These are phyloP conservation scores for Oreochromis grahami DNA, from an alignment of 2,797 vertebrate genomes.

Conservation along the genomic window DNA sequence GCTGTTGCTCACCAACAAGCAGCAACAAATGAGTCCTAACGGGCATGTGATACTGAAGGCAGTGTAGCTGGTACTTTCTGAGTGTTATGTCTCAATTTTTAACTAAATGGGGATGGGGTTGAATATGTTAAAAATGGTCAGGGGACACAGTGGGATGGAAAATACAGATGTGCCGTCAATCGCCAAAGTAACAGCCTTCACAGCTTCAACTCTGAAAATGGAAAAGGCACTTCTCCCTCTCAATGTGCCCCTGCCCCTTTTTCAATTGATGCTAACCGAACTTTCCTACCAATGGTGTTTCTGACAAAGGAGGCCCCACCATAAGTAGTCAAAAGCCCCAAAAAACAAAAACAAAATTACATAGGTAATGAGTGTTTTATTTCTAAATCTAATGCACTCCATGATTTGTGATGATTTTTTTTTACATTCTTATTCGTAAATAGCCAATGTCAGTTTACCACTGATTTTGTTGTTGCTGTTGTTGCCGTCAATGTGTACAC, in stretches of 20 bases:
- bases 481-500: conserved; percentile 43
- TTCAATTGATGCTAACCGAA: conserved; percentile 12
- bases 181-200: conserved; percentile 43
- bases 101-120: conserved; percentile 66
- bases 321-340: conserved; percentile 3
- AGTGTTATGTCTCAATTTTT: conserved; percentile 76
- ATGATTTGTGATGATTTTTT: conserved; percentile 45
- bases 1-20: conserved; percentile 64
- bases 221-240: conserved; percentile 68
- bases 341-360: conserved; percentile 24
- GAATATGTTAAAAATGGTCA: conserved; percentile 37
- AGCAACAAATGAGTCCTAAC: conserved; percentile 71
- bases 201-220: conserved; percentile 57
- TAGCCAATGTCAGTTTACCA: conserved; percentile 37
- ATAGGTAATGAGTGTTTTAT: conserved; percentile 52
- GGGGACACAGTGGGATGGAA: conserved; percentile 49
- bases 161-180: conserved; percentile 51
- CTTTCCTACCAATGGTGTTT: conserved; percentile 37
- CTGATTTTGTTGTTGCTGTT: conserved; percentile 42
- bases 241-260: conserved; percentile 43
- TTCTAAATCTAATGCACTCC: conserved; percentile 70
- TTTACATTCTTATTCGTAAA: conserved; percentile 68
- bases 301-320: conserved; percentile 40
- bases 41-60: conserved; percentile 78
- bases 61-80: conserved; percentile 85